Percentiles rank a stretch among this genome's conserved stretches.
phyloP scores from a whole-genome alignment of 2,797 vertebrate genomes.

The Eulemur albifrons region DNA sequence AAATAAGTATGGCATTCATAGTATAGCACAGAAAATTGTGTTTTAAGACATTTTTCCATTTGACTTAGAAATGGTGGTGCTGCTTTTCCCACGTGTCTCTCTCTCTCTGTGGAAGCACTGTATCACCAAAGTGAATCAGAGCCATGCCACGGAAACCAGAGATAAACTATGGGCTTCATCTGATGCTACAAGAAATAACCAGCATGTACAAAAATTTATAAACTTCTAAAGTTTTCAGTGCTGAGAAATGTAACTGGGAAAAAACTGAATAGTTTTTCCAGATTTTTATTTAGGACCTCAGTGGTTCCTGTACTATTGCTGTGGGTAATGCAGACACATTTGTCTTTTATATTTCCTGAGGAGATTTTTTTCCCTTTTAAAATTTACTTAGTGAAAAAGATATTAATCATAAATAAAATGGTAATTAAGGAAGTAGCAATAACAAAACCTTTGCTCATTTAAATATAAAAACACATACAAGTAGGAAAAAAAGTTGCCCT shows the following conservation, averaged over 20 bases:
- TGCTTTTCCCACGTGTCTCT: neutral
- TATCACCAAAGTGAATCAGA: neutral
- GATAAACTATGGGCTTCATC: neutral
- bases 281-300: neutral
- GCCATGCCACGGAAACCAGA: neutral
- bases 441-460: neutral
- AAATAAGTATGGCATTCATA: neutral
- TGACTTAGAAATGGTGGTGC: neutral
- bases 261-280: neutral
- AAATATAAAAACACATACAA: neutral
- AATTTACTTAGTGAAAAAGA: neutral
- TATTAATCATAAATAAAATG: neutral
- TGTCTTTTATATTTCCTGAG: neutral
- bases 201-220: neutral
- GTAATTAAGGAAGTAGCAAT: neutral
- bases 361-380: neutral
- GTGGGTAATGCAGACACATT: neutral
- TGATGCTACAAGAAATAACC: neutral
- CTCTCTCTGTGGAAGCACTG: neutral
- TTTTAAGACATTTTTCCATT: neutral
- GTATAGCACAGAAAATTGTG: neutral
- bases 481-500: neutral
- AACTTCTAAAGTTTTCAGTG: neutral
- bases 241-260: neutral
- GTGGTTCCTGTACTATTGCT: neutral